Base-by-base conservation (phyloP, 1,140 invertebrate genomes). In the Diuraphis noxia region DNA sequence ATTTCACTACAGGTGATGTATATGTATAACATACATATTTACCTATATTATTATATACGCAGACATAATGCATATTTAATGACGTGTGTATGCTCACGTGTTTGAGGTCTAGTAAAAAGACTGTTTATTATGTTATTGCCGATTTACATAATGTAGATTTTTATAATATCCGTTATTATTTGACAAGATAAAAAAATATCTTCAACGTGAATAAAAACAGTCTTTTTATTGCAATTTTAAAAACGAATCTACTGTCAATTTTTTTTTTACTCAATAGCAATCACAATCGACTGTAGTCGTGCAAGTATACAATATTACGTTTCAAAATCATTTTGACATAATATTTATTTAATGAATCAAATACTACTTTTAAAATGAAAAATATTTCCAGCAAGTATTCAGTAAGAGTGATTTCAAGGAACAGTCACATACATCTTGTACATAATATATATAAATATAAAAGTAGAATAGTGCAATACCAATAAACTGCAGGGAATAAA, bases 51-150 rank as follows among this genome's bases (percentile, higher is more conserved):
- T 46, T 34, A 19, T 88, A n/a, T 41, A n/a, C 19, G 4, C 87
- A 34, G 17, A 41, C 36, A 88, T 72, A 72, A 41, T 88, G 52
- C 52, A 88, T 72, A 72, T 88, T 88, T 88, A 25, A 88, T 41
- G 23, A 72, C 87, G 34, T 87, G 82, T 84, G 36, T 82, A 82
- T 82, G 46, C 46, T 38, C 30, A 46, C 43, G 23, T 87, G 17
- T 88, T 77, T 41, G 19, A 89, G 72, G 38, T 89, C 23, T 36
- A 77, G 17, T 89, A 89, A 56, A 63, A 63, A 38, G 0, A 19
- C 23, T 7, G 34, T 77, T 88, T 63, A 63, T 85, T 85, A 46
- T 43, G 30, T 85, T n/a, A 85, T 85, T 85, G 40, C 41, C 30
- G n/a, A 43, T 85, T 56, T 88, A 63, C 87, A 56, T 52, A 88